Percentiles rank a stretch among this genome's conserved stretches.
Evolutionary conservation across 1,140 invertebrate genomes (phyloP).

Genomic region (Zaprionus lachaisei): DNA sequence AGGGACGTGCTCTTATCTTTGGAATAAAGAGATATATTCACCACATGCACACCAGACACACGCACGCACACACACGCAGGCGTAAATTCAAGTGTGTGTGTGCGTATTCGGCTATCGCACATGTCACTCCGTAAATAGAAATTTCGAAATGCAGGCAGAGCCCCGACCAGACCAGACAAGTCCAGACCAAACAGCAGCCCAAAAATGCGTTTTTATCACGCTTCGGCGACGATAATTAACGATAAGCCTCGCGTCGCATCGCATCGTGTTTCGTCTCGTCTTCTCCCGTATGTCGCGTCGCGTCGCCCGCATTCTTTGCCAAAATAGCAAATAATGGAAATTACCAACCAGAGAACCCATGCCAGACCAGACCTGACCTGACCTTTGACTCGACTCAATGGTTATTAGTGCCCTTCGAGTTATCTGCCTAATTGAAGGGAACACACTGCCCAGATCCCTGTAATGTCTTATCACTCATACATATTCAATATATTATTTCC

Average conservation of each 20-base stretch:
- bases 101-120: constrained; percentile 42
- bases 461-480: constrained; percentile 12
- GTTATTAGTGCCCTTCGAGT: constrained; percentile 14
- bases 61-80: constrained; percentile 3
- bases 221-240: constrained; percentile 50
- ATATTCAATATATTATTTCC: constrained; percentile 20
- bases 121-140: constrained; percentile 71
- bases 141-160: constrained; percentile 62
- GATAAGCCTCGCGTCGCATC: constrained; percentile 12
- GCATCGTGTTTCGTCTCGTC: background rate
- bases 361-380: constrained; percentile 12
- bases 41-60: constrained; percentile 20
- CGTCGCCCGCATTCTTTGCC: constrained; percentile 50
- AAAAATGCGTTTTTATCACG: constrained; percentile 59
- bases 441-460: constrained; percentile 7
- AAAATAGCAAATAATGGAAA: constrained; percentile 41
- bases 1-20: constrained; percentile 47
- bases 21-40: constrained; percentile 24
- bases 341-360: constrained; percentile 2
- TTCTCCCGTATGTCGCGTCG: background rate
- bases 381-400: constrained; percentile 24
- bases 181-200: constrained; percentile 26
- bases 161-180: constrained; percentile 13
- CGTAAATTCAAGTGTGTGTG: constrained; percentile 8
- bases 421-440: constrained; percentile 15